Percentiles rank a stretch among this genome's conserved stretches.
phyloP scores from a whole-genome alignment of 2,797 vertebrate genomes.

The Scarus forsteni region DNA sequence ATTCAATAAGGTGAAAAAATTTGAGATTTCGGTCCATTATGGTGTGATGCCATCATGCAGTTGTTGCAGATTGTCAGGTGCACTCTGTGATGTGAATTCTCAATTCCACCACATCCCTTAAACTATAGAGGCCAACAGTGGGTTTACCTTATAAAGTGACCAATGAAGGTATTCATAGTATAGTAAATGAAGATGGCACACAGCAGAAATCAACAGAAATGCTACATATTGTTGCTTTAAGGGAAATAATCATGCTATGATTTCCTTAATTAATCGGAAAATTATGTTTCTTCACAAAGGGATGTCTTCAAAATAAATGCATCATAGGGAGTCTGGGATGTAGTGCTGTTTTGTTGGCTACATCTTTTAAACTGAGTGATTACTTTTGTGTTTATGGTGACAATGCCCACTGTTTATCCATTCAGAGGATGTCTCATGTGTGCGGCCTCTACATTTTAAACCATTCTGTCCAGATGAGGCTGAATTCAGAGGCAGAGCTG shows the following conservation, averaged over 20 bases:
- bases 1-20: no score
- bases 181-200: no score
- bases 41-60: no score
- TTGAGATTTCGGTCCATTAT: no score
- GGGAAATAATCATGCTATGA: conserved; percentile 4
- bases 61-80: no score
- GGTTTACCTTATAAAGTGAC: no score
- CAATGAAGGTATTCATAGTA: no score
- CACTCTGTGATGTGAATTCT: no score
- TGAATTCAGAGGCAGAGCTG: conserved; percentile 2
- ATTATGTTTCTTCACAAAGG: conserved; percentile 27
- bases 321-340: conserved; percentile 47
- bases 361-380: conserved; percentile 41
- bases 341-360: conserved; percentile 21
- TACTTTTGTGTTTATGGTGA: conserved; percentile 25
- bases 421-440: conserved; percentile 64
- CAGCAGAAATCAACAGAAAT: no score
- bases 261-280: conserved; percentile 10
- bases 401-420: conserved; percentile 7
- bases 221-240: no score
- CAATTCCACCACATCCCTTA: no score
- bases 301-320: not conserved
- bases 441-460: conserved; percentile 51
- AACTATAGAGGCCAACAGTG: no score
- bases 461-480: conserved; percentile 14